Conservation (phyloP, 2,888 invertebrate genomes). For the Pollenia griseotomentosa region DNA sequence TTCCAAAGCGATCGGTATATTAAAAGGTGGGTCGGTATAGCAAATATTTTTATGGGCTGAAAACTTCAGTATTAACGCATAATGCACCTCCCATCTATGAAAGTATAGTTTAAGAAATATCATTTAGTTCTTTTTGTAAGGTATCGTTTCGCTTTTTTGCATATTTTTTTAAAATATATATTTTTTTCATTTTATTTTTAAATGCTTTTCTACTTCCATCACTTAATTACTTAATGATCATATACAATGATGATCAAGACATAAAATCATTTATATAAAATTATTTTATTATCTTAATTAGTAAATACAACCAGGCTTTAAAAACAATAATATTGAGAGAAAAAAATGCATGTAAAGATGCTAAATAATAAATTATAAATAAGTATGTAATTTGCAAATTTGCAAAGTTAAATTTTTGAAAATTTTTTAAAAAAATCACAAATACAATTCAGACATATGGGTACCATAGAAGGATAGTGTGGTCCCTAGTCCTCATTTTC, state of each 20-base stretch:
- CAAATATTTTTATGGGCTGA: too few relatives aligned
- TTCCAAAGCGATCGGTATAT: too few relatives aligned
- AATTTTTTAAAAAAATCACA: too few relatives aligned
- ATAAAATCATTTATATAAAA: constrained; percentile 64
- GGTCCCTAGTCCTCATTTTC: too few relatives aligned
- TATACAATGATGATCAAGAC: constrained; percentile 54
- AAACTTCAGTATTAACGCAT: too few relatives aligned
- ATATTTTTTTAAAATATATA: background rate
- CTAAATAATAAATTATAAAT: background rate
- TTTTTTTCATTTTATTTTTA: background rate
- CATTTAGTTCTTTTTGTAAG: background rate
- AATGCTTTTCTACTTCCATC: constrained; percentile 17
- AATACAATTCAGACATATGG: too few relatives aligned
- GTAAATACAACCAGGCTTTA: constrained; percentile 59
- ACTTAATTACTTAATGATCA: constrained; percentile 63
- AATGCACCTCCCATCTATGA: too few relatives aligned
- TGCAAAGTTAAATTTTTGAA: too few relatives aligned
- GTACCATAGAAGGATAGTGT: too few relatives aligned
- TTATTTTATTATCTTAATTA: constrained; percentile 70
- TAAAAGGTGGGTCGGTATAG: too few relatives aligned
- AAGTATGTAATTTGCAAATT: too few relatives aligned
- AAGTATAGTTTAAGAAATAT: too few relatives aligned
- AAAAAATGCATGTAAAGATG: background rate
- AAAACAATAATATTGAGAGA: constrained; percentile 29
- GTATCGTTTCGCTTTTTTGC: background rate